Evolutionary conservation across 37 sponge, comb jelly and placozoan species (phyloP).

Genomic region (Beroe forskalii): DNA sequence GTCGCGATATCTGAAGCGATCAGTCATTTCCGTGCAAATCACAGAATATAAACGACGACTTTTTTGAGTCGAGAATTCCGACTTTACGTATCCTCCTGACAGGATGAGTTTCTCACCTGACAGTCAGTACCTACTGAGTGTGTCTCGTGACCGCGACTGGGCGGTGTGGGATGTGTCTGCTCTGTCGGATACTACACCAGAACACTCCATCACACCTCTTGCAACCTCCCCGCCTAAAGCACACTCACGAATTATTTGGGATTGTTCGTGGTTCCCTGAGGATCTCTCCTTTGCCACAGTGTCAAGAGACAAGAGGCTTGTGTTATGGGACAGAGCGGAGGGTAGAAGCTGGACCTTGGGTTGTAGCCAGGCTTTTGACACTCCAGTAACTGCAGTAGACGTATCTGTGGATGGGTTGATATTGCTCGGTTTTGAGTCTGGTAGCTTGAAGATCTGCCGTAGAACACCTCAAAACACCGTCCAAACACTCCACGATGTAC

Average conservation of each 20-base stretch:
- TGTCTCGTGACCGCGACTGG: conserved; percentile 63
- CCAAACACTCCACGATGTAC: not conserved
- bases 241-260: conserved; percentile 56
- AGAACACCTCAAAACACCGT: not conserved
- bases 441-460: not conserved
- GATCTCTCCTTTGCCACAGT: conserved; percentile 5
- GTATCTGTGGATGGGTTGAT: not conserved
- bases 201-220: not conserved
- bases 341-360: not conserved
- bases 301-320: conserved; percentile 35
- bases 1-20: too few relatives aligned
- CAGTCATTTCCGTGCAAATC: too few relatives aligned
- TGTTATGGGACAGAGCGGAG: not conserved
- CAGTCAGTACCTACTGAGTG: conserved; percentile 9
- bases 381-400: conserved; percentile 18
- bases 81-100: too few relatives aligned
- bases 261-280: conserved; percentile 43
- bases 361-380: not conserved
- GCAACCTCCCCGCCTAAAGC: conserved; percentile 27
- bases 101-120: conserved; percentile 61
- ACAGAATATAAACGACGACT: too few relatives aligned
- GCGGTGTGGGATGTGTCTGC: conserved; percentile 39
- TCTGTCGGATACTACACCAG: not conserved
- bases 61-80: too few relatives aligned
- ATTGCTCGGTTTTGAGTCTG: not conserved